Evolutionary conservation across 1,140 invertebrate genomes (phyloP), one percentile per base, ranked within the genome.

Genomic region (Euura saliciscinereae): DNA sequence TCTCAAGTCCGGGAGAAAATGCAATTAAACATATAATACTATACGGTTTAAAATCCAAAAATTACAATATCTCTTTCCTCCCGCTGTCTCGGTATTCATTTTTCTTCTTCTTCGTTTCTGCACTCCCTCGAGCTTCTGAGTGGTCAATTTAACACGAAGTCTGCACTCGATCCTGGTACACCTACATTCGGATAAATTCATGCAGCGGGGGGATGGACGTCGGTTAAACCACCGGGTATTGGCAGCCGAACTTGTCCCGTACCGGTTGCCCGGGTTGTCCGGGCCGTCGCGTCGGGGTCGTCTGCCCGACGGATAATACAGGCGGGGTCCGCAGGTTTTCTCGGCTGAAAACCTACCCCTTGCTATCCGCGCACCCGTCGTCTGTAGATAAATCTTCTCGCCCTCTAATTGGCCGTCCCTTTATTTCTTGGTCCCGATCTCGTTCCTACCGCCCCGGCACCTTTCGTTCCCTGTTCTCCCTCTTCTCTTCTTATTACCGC

Each of bases 371-470:
- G 82, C 85, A 86, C 83, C 85, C 86, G 86, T 87, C 82, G 83
- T 82, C 83, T 82, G 79, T 76, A 86, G 82, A 87, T 87, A 87
- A 87, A 87, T 87, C 85, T 87, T 84, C 75, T 83, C 82, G 83
- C 85, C 84, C 85, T 87, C 85, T 87, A 86, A 87, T 86, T 87
- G 85, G 85, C 83, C 86, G 85, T 86, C 82, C 82, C 84, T 84
- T 80, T 81, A 82, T 82, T 86, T 85, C 81, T 84, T 83, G 77
- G 78, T 82, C 80, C 79, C 82, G 77, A 78, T 82, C 80, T 79
- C 82, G 81, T 82, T 77, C 78, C 79, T 79, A n/a, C 3, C 10
- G 51, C 51, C 73, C 42, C 80, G 75, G 81, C 79, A 79, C 77
- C 71, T 77, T 78, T 79, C 78, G 78, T 80, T 80, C 80, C 80